Percentiles rank a stretch among this genome's conserved stretches.
Conservation (phyloP, 1,140 invertebrate species). For the Sinella curviseta region DNA sequence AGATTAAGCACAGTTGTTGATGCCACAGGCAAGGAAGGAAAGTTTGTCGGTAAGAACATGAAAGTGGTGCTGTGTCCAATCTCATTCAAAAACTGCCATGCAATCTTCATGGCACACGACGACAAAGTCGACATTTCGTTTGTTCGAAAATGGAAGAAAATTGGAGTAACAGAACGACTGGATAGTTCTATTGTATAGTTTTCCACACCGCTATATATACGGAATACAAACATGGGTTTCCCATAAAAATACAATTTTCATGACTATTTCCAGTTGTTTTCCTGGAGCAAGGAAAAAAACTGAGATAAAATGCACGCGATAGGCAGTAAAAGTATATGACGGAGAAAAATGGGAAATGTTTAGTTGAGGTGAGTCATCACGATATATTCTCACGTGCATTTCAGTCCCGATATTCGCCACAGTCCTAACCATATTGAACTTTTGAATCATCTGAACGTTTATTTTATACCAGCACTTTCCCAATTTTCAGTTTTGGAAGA, state of each 20-base stretch:
- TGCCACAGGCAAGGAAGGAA: not conserved
- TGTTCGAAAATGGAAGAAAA: not conserved
- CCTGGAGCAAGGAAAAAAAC: not conserved
- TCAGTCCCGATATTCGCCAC: too few relatives aligned
- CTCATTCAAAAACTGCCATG: not conserved
- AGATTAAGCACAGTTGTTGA: not conserved
- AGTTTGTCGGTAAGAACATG: not conserved
- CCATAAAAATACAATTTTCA: not conserved
- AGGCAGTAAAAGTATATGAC: not conserved
- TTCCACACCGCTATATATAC: not conserved
- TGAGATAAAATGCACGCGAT: not conserved
- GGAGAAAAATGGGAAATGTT: not conserved
- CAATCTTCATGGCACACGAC: not conserved
- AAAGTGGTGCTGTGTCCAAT: not conserved
- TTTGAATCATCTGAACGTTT: not conserved
- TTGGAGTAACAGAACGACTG: not conserved
- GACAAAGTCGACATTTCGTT: not conserved
- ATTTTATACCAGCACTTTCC: not conserved
- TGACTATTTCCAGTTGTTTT: not conserved
- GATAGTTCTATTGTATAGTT: too few relatives aligned
- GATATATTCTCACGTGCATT: not conserved
- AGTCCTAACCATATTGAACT: too few relatives aligned
- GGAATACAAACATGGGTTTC: not conserved
- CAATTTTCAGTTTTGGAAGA: not conserved
- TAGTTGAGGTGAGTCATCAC: not conserved